These are phyloP conservation scores for Campylomormyrus tamandua DNA, from an alignment of 2,113 vertebrate species.

Conservation along the genomic window DNA sequence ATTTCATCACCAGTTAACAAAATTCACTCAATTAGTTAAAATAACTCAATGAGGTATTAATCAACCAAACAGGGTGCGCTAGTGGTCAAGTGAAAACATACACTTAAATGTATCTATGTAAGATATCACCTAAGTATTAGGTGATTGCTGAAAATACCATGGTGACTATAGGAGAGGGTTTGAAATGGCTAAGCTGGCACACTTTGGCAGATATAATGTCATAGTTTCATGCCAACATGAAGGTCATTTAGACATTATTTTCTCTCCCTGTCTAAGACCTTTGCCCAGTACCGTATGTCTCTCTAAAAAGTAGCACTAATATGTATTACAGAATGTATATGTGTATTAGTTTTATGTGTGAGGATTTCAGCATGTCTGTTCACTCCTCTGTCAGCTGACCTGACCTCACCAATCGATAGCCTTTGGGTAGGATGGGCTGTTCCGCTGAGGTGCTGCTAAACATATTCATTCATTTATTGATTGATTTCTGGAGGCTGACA, in stretches of 20 bases:
- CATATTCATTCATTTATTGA: constrained; percentile 62
- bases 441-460: constrained; percentile 40
- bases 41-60: not conserved
- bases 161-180: not conserved
- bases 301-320: not conserved
- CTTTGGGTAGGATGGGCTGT: constrained; percentile 35
- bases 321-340: not conserved
- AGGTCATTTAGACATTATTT: not conserved
- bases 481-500: constrained; percentile 34
- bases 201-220: not conserved
- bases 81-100: not conserved
- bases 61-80: not conserved
- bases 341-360: not conserved
- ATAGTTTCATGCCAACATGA: not conserved
- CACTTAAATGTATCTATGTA: too few species aligned
- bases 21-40: not conserved
- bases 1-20: not conserved
- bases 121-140: too few species aligned
- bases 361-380: not conserved
- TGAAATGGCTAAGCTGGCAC: not conserved
- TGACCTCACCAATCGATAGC: constrained; percentile 49
- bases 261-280: not conserved
- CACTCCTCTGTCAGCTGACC: constrained; percentile 27
- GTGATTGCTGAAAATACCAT: not conserved
- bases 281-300: not conserved